These are phyloP conservation scores for Lochmaea crataegi DNA, from an alignment of 2,888 invertebrate species.

Conservation along the genomic window DNA sequence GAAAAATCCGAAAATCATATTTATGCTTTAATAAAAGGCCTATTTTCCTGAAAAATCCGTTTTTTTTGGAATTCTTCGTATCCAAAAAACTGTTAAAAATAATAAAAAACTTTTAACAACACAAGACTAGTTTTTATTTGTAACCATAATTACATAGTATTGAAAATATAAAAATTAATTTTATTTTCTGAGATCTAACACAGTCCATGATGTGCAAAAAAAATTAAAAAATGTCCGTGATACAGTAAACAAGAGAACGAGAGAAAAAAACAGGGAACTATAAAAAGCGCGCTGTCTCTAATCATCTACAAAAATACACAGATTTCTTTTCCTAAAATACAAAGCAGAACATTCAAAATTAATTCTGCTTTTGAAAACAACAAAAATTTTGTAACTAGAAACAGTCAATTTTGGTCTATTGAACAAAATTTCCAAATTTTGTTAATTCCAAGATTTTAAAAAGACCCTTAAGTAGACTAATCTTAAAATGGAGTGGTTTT, in stretches of 20 bases:
- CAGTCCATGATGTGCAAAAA: constrained; percentile 46
- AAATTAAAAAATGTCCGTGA: constrained; percentile 29
- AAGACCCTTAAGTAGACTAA: no score
- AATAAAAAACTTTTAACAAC: constrained; percentile 51
- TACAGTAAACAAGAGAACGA: constrained; percentile 35
- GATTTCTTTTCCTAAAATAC: constrained; percentile 52
- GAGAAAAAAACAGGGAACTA: constrained; percentile 32
- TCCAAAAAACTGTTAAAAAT: background rate
- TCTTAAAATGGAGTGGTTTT: no score
- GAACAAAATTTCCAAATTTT: no score
- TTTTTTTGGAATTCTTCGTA: no score
- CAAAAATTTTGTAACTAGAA: background rate
- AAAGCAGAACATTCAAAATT: constrained; percentile 39
- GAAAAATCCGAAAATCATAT: no score
- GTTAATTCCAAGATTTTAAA: no score
- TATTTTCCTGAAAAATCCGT: no score
- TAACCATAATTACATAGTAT: constrained; percentile 55
- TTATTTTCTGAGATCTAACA: constrained; percentile 45
- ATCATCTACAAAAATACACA: constrained; percentile 63
- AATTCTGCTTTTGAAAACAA: constrained; percentile 27
- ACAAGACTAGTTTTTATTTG: constrained; percentile 60
- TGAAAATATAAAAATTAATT: constrained; percentile 51
- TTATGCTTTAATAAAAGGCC: no score
- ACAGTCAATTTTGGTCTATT: no score
- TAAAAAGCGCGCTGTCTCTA: constrained; percentile 44